These are phyloP conservation scores for Prolemur simus DNA, from an alignment of 2,113 vertebrate species.

Conservation along the genomic window DNA sequence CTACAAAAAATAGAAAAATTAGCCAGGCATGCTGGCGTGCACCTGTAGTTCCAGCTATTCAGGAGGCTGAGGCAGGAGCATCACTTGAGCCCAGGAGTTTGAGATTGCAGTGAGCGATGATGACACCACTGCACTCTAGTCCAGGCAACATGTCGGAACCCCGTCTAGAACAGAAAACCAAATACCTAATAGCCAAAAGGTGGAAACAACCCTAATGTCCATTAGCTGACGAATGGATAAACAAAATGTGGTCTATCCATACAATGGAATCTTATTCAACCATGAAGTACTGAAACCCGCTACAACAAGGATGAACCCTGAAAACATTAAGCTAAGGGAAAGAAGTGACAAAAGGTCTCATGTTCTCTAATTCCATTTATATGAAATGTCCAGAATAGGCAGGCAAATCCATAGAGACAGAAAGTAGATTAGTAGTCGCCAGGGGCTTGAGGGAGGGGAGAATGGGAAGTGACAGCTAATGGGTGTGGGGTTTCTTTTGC, in stretches of 20 bases:
- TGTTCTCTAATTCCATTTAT: background rate
- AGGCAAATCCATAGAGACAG: background rate
- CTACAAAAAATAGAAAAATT: too few species aligned
- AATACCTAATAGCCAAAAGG: background rate
- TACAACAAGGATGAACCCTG: background rate
- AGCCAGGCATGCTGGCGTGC: background rate
- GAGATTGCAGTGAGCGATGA: background rate
- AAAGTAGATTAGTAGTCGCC: background rate
- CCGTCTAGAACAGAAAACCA: background rate
- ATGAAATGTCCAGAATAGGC: background rate
- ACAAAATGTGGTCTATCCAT: background rate
- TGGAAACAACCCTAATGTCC: background rate
- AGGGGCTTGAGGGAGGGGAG: background rate
- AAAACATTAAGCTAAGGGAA: background rate
- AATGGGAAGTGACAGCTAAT: background rate
- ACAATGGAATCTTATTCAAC: background rate
- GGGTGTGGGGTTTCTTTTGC: background rate
- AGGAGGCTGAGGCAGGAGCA: background rate
- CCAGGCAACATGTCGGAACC: background rate
- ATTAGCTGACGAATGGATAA: background rate
- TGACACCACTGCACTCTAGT: background rate
- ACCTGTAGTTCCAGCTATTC: background rate
- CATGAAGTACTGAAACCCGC: background rate
- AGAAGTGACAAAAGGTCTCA: background rate
- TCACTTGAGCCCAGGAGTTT: background rate